Evolutionary conservation across 2,888 invertebrate genomes (phyloP), one percentile per base, ranked within the genome.

Genomic region (Lasius platythorax): DNA sequence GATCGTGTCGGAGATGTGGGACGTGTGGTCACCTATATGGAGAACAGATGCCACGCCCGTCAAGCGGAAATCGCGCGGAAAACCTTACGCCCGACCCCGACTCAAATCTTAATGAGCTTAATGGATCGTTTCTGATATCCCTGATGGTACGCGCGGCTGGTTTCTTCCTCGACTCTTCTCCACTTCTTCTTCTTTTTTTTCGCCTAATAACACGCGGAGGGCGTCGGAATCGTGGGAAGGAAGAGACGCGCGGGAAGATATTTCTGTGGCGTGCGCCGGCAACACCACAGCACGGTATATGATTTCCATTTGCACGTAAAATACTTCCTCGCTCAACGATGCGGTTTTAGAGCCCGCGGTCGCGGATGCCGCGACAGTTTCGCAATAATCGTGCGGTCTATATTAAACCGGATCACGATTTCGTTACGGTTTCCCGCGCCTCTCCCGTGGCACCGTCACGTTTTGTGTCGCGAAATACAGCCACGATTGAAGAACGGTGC

Each of bases 231-330:
- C 46, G 67, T 43, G 67, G 28, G 40, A 43, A 70, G 30, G 64
- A 67, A 53, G 73, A 70, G 73, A 70, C 61, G 11, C 61, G 11
- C 11, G 12, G 37, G 9, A 8, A n/a, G 4, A 30, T 74, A 53
- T 28, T 33, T 33, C 37, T 50, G 50, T 5, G 30, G 64, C 23
- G 63, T 23, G 61, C 23, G 23, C 23, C 70, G 46, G 40, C 37
- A 15, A 4, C 50, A 18, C 40, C 50, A 53, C 23, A 23, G 23
- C 23, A 23, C 23, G 23, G 23, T 23, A 23, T 50, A 50, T 67
- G 50, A 84, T 74, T 82, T 84, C 50, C 82, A 75, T 84, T 84
- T 82, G 74, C 68, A 68, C 82, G 67, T 84, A 82, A 82, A 82
- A 63, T 43, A 56, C 74, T 81, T 79, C 28, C 73, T 61, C 61